Evolutionary conservation across 2,888 invertebrate species (phyloP).

Genomic region (Cataglyphis albicans): DNA sequence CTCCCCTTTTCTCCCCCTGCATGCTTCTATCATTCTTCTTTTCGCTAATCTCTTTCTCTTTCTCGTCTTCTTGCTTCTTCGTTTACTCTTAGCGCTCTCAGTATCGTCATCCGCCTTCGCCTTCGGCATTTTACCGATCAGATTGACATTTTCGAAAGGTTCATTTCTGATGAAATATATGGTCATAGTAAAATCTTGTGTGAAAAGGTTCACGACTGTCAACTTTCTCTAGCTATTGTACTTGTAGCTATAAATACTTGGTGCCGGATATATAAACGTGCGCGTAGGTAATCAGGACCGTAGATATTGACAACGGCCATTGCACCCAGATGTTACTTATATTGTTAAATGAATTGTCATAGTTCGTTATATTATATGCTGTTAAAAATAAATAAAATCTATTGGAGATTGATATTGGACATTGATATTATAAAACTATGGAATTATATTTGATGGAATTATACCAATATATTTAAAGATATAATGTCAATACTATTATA

Average conservation of each 20-base stretch:
- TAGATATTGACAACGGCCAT: conserved; percentile 44
- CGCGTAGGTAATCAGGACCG: conserved; percentile 58
- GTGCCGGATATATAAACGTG: background rate
- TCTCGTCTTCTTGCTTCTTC: background rate
- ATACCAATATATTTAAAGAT: background rate
- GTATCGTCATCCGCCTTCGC: background rate
- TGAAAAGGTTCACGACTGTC: background rate
- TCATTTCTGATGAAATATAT: background rate
- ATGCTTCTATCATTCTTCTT: background rate
- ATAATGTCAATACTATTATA: background rate
- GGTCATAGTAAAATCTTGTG: background rate
- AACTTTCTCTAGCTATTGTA: conserved; percentile 15
- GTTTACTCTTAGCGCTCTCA: background rate
- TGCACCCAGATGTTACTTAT: conserved; percentile 38
- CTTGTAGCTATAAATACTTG: conserved; percentile 57
- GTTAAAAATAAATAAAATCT: background rate
- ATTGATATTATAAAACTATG: background rate
- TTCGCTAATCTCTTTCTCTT: background rate
- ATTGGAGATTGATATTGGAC: background rate
- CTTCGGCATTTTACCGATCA: background rate
- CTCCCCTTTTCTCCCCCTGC: conserved; percentile 47
- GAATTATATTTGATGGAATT: background rate
- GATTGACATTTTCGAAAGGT: conserved; percentile 60
- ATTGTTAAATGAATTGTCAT: conserved; percentile 7
- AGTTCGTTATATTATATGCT: background rate